Conservation (phyloP, 2,113 vertebrate species). For the Rhinopithecus roxellana region DNA sequence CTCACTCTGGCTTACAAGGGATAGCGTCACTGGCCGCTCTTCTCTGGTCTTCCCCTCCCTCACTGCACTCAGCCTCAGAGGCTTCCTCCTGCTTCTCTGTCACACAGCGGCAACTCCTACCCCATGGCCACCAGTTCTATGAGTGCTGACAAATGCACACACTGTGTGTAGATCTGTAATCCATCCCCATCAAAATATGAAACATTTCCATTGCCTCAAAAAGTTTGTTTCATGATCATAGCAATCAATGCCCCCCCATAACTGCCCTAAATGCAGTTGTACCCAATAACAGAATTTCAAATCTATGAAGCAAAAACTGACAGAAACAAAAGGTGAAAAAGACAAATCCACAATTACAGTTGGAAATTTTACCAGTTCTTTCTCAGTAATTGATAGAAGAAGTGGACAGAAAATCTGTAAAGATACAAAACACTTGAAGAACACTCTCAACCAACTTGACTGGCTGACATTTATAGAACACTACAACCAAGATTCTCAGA, state of each 20-base stretch:
- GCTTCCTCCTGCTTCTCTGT: not conserved
- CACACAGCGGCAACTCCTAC: accelerated
- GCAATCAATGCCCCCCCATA: not conserved
- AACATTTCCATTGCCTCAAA: not conserved
- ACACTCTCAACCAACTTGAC: not conserved
- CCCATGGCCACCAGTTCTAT: not conserved
- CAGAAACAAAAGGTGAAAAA: not conserved
- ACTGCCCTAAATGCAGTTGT: not conserved
- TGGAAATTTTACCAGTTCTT: not conserved
- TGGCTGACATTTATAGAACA: not conserved
- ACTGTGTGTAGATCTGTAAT: too few species aligned
- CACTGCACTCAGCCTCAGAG: not conserved
- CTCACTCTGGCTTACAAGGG: not conserved
- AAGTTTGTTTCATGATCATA: not conserved
- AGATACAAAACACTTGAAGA: not conserved
- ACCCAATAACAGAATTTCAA: not conserved
- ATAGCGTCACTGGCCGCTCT: accelerated
- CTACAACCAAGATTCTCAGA: not conserved
- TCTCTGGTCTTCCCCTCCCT: not conserved
- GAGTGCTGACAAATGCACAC: not conserved
- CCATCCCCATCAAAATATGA: not conserved
- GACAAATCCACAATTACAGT: not conserved
- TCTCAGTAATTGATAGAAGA: not conserved
- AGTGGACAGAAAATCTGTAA: not conserved
- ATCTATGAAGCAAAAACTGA: not conserved